These are phyloP conservation scores for Drosophila phalerata DNA, from an alignment of 2,888 invertebrate genomes.

Conservation along the genomic window DNA sequence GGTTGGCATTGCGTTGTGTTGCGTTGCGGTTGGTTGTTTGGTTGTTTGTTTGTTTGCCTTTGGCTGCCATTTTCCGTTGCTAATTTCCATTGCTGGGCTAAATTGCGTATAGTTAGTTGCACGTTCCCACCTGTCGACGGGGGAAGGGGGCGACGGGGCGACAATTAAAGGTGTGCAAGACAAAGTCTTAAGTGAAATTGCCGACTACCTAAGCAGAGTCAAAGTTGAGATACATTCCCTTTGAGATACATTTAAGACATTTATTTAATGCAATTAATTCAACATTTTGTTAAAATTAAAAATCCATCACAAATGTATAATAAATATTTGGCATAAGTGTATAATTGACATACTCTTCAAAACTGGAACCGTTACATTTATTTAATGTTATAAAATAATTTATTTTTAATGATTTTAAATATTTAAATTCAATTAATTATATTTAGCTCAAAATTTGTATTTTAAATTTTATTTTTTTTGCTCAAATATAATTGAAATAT, in stretches of 20 bases:
- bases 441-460: too few relatives aligned
- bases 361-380: too few relatives aligned
- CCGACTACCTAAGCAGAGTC: neutral
- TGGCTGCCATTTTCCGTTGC: conserved; percentile 60
- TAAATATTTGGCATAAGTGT: too few relatives aligned
- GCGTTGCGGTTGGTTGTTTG: conserved; percentile 62
- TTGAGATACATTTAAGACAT: neutral
- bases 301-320: neutral
- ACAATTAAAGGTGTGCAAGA: conserved; percentile 52
- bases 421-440: too few relatives aligned
- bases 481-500: too few relatives aligned
- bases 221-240: neutral
- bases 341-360: too few relatives aligned
- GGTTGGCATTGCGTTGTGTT: conserved; percentile 37
- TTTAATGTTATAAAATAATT: too few relatives aligned
- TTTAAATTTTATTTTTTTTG: too few relatives aligned
- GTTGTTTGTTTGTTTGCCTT: conserved; percentile 54
- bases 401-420: too few relatives aligned
- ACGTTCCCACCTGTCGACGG: conserved; percentile 31
- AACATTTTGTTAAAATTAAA: neutral
- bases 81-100: conserved; percentile 52
- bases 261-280: neutral
- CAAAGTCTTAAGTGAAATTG: neutral
- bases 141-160: neutral
- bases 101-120: conserved; percentile 50